A percentile compares a stretch with the other conserved stretches of the same genome.
Conservation (phyloP, 2,888 invertebrate species). For the Oxyteleia sp. region DNA sequence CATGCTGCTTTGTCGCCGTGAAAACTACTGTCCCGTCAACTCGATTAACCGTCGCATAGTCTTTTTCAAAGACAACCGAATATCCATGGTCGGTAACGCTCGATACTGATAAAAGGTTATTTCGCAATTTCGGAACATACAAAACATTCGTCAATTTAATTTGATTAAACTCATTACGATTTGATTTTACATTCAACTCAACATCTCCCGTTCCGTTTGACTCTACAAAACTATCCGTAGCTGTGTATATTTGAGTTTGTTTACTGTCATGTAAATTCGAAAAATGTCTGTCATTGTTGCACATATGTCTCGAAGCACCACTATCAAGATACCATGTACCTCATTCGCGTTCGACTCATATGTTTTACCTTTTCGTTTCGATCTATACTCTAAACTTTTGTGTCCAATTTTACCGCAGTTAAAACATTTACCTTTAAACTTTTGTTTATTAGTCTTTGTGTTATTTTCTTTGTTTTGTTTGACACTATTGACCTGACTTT, state of each 20-base stretch:
- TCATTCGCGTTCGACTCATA: conserved; percentile 7
- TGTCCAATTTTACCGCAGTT: not conserved
- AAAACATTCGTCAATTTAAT: conserved; percentile 72
- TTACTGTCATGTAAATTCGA: not conserved
- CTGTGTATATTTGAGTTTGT: conserved; percentile 36
- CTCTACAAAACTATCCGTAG: conserved; percentile 29
- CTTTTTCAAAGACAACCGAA: conserved; percentile 69
- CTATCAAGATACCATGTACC: conserved; percentile 68
- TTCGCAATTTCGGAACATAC: conserved; percentile 77
- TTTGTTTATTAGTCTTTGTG: conserved; percentile 1
- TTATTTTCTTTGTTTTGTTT: not conserved
- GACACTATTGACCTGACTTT: not conserved
- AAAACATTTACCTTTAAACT: not conserved
- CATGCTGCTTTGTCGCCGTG: conserved; percentile 9
- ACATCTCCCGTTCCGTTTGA: conserved; percentile 31
- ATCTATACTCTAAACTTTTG: conserved; percentile 3
- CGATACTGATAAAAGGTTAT: conserved; percentile 78
- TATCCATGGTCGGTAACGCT: conserved; percentile 75
- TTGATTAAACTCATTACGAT: not conserved
- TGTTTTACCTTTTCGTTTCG: not conserved
- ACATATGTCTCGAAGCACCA: conserved; percentile 58
- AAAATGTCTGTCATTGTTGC: conserved; percentile 39
- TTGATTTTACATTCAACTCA: conserved; percentile 7
- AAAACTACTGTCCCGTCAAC: conserved; percentile 41
- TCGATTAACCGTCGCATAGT: conserved; percentile 70